A percentile compares a stretch with the other conserved stretches of the same genome.
Evolutionary conservation across 1,140 invertebrate genomes (phyloP).

Genomic region (Micrasema longulum): DNA sequence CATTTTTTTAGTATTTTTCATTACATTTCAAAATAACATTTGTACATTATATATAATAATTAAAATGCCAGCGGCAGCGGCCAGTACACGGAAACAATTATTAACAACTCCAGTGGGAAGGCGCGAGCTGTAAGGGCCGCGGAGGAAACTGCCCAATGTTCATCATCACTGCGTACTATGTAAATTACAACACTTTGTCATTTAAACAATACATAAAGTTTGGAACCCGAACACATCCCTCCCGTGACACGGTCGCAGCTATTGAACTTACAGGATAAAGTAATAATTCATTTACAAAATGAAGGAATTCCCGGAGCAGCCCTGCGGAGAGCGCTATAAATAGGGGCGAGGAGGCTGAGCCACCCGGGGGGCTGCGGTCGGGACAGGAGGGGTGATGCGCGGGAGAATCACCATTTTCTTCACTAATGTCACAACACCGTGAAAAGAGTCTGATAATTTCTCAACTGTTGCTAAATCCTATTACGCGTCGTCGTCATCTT

Average conservation of each 20-base stretch:
- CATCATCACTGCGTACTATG: conserved; percentile 38
- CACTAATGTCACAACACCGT: conserved; percentile 55
- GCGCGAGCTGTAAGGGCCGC: background rate
- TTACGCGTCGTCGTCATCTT: conserved; percentile 73
- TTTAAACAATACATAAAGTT: conserved; percentile 52
- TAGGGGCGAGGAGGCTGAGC: background rate
- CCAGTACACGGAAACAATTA: conserved; percentile 34
- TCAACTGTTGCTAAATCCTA: conserved; percentile 56
- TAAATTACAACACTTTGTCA: conserved; percentile 48
- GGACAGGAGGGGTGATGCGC: conserved; percentile 41
- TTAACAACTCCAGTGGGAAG: conserved; percentile 33
- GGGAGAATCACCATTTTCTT: conserved; percentile 52
- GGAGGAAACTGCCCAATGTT: conserved; percentile 26
- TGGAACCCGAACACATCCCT: conserved; percentile 44
- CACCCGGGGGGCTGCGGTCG: too few species aligned
- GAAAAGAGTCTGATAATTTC: conserved; percentile 54
- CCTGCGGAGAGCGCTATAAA: background rate
- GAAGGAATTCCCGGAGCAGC: conserved; percentile 10
- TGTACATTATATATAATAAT: conserved; percentile 50
- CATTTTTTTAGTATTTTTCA: conserved; percentile 40
- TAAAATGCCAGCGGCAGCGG: conserved; percentile 38
- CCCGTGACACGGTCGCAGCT: conserved; percentile 17
- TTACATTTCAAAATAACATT: conserved; percentile 51
- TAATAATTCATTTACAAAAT: conserved; percentile 32
- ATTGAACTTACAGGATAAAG: conserved; percentile 4